Percentiles rank a stretch among this genome's conserved stretches.
Conservation (phyloP, 2,113 vertebrate genomes). For the Dasyprocta punctata region DNA sequence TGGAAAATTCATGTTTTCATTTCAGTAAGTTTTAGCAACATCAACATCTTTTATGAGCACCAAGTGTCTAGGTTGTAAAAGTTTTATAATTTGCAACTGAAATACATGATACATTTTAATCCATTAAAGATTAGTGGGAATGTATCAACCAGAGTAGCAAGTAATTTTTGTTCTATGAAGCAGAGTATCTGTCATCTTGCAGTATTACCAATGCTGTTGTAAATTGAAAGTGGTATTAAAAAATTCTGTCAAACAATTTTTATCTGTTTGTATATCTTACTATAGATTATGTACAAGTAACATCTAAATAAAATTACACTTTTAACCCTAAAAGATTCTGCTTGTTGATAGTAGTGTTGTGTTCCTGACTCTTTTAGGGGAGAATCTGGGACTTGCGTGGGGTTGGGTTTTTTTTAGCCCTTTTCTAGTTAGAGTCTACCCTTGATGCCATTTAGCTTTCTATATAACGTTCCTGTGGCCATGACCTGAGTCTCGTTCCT, state of each 20-base stretch:
- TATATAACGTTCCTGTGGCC: neutral
- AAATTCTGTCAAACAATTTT: constrained; percentile 82
- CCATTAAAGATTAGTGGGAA: constrained; percentile 69
- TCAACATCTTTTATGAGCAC: constrained; percentile 80
- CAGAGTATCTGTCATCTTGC: constrained; percentile 80
- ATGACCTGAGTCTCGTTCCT: neutral
- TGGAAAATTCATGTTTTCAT: constrained; percentile 58
- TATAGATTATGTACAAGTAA: constrained; percentile 84
- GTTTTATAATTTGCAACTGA: constrained; percentile 81
- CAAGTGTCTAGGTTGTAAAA: constrained; percentile 72
- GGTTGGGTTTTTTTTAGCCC: neutral
- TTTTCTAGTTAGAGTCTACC: neutral
- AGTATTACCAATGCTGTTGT: constrained; percentile 83
- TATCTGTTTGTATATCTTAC: constrained; percentile 86
- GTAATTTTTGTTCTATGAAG: constrained; percentile 77
- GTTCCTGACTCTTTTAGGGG: neutral
- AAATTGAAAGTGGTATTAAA: constrained; percentile 84
- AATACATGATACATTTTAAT: constrained; percentile 75
- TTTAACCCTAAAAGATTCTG: constrained; percentile 80
- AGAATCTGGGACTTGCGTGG: neutral
- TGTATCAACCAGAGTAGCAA: constrained; percentile 79
- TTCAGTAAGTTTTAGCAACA: constrained; percentile 65
- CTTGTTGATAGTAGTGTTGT: constrained; percentile 42
- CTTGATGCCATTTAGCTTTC: neutral
- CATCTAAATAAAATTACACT: constrained; percentile 87